Percentiles rank a stretch among this genome's conserved stretches.
phyloP scores from a whole-genome alignment of 2,797 vertebrate species.

The Danio albolineatus region DNA sequence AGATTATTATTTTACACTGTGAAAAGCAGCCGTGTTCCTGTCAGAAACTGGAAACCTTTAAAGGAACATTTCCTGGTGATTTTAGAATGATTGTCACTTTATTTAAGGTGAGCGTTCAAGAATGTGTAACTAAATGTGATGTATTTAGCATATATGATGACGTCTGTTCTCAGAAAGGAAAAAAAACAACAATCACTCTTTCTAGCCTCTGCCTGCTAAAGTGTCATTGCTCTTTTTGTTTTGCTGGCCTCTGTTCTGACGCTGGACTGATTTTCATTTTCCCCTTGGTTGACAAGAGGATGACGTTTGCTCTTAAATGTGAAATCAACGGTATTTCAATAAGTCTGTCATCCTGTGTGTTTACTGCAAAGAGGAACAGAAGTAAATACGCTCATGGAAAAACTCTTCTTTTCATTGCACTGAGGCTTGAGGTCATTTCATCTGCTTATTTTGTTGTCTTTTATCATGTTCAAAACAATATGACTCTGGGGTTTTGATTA shows the following conservation, averaged over 20 bases:
- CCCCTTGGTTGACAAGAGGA: slow-evolving; percentile 24
- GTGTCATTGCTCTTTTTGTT: slow-evolving; percentile 28
- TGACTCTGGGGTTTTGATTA: not conserved
- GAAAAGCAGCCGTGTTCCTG: not conserved
- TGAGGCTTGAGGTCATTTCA: slow-evolving; percentile 19
- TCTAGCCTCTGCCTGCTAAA: slow-evolving; percentile 1
- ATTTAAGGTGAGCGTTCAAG: slow-evolving; percentile 19
- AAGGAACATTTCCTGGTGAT: not conserved
- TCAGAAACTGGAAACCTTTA: not conserved
- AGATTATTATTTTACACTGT: not conserved
- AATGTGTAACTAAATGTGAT: slow-evolving; percentile 20
- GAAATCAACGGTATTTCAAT: slow-evolving; percentile 12
- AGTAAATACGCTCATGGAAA: slow-evolving; percentile 25
- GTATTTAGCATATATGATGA: slow-evolving; percentile 29
- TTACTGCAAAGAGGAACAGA: slow-evolving; percentile 23
- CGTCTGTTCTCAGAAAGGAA: slow-evolving; percentile 26
- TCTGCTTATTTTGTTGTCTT: not conserved
- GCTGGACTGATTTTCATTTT: slow-evolving; percentile 24
- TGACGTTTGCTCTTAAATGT: slow-evolving; percentile 29
- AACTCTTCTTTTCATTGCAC: slow-evolving; percentile 3
- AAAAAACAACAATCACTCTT: slow-evolving; percentile 32
- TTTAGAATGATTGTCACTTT: slow-evolving; percentile 34
- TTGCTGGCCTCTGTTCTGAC: slow-evolving; percentile 34
- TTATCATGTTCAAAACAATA: slow-evolving; percentile 22
- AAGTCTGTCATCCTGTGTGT: slow-evolving; percentile 5